phyloP scores from a whole-genome alignment of 2,888 invertebrate genomes.

The Melieria omissa region DNA sequence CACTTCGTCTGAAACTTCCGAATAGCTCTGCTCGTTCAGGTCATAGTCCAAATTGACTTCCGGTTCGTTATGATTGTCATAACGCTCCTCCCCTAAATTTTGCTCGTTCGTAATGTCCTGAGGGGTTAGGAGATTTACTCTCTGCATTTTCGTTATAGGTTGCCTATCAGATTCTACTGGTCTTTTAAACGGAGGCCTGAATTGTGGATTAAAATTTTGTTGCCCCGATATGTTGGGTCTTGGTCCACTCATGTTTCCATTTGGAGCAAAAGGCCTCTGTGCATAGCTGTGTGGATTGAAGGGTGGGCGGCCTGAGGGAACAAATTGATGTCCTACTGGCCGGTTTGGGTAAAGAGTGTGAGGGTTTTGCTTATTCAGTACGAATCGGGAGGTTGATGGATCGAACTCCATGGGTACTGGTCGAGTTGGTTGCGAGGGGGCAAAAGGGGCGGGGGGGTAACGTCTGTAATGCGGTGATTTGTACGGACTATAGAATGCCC shows the following conservation, averaged over 20 bases:
- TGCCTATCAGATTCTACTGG: neutral
- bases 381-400: neutral
- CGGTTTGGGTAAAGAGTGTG: too few relatives aligned
- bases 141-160: neutral
- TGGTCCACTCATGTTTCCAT: too few relatives aligned
- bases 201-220: too few relatives aligned
- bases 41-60: neutral
- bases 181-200: neutral
- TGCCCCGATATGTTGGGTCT: too few relatives aligned
- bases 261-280: too few relatives aligned
- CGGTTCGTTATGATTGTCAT: neutral
- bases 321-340: too few relatives aligned
- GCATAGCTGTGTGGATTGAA: too few relatives aligned
- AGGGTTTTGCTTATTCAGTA: too few relatives aligned
- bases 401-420: conserved; percentile 12
- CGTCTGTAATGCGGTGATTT: neutral
- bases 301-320: too few relatives aligned
- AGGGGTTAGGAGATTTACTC: conserved; percentile 15
- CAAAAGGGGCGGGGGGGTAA: conserved; percentile 3
- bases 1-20: neutral
- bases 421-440: conserved; percentile 2
- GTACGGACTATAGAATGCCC: neutral
- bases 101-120: neutral
- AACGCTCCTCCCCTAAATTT: neutral
- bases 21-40: neutral